Base-by-base conservation (phyloP, 1,140 invertebrate genomes). In the Drosophila aff. region DNA sequence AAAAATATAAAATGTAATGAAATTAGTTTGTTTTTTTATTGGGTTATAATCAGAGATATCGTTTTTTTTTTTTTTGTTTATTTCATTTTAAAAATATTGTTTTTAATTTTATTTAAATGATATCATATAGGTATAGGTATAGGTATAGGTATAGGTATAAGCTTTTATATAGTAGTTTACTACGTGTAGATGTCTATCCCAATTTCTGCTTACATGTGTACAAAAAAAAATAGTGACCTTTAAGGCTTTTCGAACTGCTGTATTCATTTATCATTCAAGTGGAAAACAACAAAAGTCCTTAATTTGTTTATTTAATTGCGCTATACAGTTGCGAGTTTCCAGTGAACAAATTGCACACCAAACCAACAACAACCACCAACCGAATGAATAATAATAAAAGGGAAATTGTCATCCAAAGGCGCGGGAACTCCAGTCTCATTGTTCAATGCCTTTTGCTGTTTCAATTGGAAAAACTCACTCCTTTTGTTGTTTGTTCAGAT, bases 241-340 rank as follows among this genome's bases (percentile, higher is more conserved):
- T 55, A 41, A 55, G 46, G 61, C 61, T 61, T 26, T 53, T 58
- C 23, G 8, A 13, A 3, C 18, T 38, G 8, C 46, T 66, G 23
- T 61, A 36, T 75, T 55, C 62, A 47, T 63, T 68, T 77, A 44
- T 36, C 68, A 83, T 57, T 81, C 59, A 61, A 83, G 77, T 89
- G 77, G 58, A 87, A 89, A 81, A 83, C 40, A 46, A 87, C 84
- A 87, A 89, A 87, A 81, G 83, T 62, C 67, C 53, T 67, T 87
- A 78, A 83, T 87, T 87, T 89, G 84, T 74, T 84, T 84, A 84
- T 84, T 84, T 61, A 47, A 89, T 78, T 81, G 62, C 58, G 55
- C 63, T 85, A 66, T 82, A 81, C 73, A 78, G 65, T 89, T 73
- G 4, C 33, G 5, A 55, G 52, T 55, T 55, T 75, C 49, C 61